These are phyloP conservation scores for Margaritifera margaritifera DNA, from an alignment of 2,888 invertebrate genomes.

Conservation along the genomic window DNA sequence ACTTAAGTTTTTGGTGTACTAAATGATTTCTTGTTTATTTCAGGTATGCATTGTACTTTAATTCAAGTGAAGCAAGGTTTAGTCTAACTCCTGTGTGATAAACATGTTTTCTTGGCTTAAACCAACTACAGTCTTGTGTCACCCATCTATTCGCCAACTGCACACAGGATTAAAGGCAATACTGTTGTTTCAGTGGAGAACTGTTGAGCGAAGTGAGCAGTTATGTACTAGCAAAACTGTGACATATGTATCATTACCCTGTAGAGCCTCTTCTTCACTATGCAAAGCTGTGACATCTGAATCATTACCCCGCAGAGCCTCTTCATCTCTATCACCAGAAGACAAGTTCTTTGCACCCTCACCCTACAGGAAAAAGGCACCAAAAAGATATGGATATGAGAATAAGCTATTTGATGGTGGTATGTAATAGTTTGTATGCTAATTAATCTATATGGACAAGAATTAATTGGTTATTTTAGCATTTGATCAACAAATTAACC, in stretches of 20 bases:
- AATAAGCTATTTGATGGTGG: slow-evolving; percentile 57
- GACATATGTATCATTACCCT: slow-evolving; percentile 4
- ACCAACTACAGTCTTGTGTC: too few species aligned
- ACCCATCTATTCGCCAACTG: too few species aligned
- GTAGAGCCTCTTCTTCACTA: slow-evolving; percentile 2
- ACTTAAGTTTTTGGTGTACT: too few species aligned
- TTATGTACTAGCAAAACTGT: slow-evolving; percentile 4
- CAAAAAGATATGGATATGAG: slow-evolving; percentile 54
- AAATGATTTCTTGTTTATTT: too few species aligned
- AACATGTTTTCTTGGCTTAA: too few species aligned
- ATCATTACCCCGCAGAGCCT: slow-evolving; percentile 1
- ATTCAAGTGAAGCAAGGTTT: too few species aligned
- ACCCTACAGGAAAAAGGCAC: slow-evolving; percentile 55
- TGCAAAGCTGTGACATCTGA: too few species aligned
- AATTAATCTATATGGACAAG: not conserved
- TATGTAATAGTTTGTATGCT: slow-evolving; percentile 15
- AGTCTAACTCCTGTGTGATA: too few species aligned
- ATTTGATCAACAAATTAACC: too few species aligned
- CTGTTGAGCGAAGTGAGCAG: slow-evolving; percentile 3
- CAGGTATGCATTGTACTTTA: too few species aligned
- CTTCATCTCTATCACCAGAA: slow-evolving; percentile 3
- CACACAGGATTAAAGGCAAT: too few species aligned
- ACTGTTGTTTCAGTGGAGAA: too few species aligned
- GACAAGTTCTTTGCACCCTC: slow-evolving; percentile 44
- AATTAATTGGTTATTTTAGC: not conserved